Percentiles rank a stretch among this genome's conserved stretches.
These are phyloP conservation scores for Malurus leucopterus DNA, from an alignment of 2,797 vertebrate genomes.

Conservation along the genomic window DNA sequence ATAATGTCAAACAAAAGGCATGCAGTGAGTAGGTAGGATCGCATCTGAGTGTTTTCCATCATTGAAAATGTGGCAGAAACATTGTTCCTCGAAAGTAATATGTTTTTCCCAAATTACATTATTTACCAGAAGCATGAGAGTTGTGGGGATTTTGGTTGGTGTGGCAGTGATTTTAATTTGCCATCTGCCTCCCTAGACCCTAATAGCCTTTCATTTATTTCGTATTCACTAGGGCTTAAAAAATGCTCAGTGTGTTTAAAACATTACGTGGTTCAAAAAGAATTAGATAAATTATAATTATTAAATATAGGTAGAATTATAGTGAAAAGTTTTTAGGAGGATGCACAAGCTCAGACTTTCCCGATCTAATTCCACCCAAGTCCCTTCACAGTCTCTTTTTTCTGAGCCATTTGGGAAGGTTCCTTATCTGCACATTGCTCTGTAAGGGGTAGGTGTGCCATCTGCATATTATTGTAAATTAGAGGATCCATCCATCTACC, in stretches of 20 bases:
- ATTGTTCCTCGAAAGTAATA: background rate
- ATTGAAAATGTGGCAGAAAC: background rate
- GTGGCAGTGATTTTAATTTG: background rate
- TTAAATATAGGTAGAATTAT: background rate
- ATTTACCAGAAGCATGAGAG: background rate
- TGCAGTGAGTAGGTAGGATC: background rate
- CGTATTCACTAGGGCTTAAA: background rate
- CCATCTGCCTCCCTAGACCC: background rate
- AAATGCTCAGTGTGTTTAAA: background rate
- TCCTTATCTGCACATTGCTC: background rate
- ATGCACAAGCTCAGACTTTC: background rate
- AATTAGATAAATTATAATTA: background rate
- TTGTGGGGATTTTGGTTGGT: background rate
- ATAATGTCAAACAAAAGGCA: background rate
- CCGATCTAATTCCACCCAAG: background rate
- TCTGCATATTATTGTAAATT: conserved; percentile 22
- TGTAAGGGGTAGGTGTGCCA: background rate
- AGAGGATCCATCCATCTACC: conserved; percentile 37
- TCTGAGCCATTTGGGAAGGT: background rate
- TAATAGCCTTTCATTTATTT: background rate
- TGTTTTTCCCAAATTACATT: background rate
- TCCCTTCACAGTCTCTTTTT: background rate
- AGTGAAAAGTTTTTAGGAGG: background rate
- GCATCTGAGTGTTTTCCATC: background rate
- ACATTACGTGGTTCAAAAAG: background rate